Conservation (phyloP, 2,797 vertebrate genomes). For the Trematomus bernacchii region DNA sequence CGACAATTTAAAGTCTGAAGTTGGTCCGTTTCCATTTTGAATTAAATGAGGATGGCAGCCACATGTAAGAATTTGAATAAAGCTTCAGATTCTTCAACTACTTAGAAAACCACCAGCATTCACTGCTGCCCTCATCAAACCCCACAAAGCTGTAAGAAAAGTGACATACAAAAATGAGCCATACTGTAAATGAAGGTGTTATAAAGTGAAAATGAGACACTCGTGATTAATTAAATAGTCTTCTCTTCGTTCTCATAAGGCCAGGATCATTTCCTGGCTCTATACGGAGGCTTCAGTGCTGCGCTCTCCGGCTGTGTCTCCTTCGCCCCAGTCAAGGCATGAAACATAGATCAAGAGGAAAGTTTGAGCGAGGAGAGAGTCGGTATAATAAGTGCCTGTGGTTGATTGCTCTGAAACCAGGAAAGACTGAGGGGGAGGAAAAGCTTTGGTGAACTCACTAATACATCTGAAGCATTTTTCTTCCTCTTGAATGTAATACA, state of each 20-base stretch:
- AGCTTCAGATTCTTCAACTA: neutral
- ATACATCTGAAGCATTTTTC: conserved; percentile 52
- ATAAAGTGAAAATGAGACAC: conserved; percentile 61
- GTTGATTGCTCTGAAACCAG: conserved; percentile 69
- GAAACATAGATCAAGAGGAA: conserved; percentile 81
- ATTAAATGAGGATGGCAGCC: conserved; percentile 4
- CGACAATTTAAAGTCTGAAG: neutral
- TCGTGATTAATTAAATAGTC: conserved; percentile 67
- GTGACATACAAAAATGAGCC: conserved; percentile 49
- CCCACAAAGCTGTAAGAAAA: conserved; percentile 1
- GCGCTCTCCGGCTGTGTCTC: conserved; percentile 16
- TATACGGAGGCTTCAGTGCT: conserved; percentile 33
- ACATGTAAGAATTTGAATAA: neutral
- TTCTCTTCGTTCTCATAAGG: conserved; percentile 50
- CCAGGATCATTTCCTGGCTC: conserved; percentile 59
- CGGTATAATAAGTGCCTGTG: conserved; percentile 52
- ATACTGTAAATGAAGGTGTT: conserved; percentile 59
- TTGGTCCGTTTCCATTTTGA: conserved; percentile 4
- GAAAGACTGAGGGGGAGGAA: conserved; percentile 55
- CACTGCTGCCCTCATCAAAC: conserved; percentile 25
- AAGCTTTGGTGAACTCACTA: conserved; percentile 53
- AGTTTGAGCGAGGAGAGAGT: conserved; percentile 61
- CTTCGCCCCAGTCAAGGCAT: conserved; percentile 58
- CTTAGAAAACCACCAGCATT: conserved; percentile 21
- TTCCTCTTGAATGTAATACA: conserved; percentile 43